Conservation (phyloP, 2,888 invertebrate species). For the Zaprionus bogoriensis region DNA sequence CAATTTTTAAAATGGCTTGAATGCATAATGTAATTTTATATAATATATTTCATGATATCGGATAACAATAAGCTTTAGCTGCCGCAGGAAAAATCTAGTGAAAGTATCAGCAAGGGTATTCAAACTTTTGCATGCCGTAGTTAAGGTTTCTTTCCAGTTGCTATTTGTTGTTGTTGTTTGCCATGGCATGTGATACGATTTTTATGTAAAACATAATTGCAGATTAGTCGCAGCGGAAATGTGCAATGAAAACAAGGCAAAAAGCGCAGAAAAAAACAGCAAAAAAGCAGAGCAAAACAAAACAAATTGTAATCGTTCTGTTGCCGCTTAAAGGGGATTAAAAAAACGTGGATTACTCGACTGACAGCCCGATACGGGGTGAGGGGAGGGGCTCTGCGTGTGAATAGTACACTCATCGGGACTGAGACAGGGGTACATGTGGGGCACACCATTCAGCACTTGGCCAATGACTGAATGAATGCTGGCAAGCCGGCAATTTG, state of each 20-base stretch:
- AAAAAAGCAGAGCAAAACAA: slow-evolving; percentile 21
- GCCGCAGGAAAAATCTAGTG: no score
- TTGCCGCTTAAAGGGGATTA: slow-evolving; percentile 70
- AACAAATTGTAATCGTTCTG: slow-evolving; percentile 60
- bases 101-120: no score
- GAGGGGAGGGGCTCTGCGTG: neutral
- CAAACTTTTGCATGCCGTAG: slow-evolving; percentile 25
- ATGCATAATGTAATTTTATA: no score
- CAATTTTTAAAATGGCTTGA: no score
- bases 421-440: no score
- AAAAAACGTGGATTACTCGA: slow-evolving; percentile 40
- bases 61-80: no score
- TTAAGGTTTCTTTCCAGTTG: slow-evolving; percentile 4
- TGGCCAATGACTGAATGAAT: slow-evolving; percentile 6
- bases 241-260: slow-evolving; percentile 17
- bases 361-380: slow-evolving; percentile 1
- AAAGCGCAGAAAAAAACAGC: neutral
- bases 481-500: neutral
- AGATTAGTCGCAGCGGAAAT: slow-evolving; percentile 70
- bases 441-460: no score
- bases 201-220: slow-evolving; percentile 76
- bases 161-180: slow-evolving; percentile 35
- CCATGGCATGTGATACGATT: slow-evolving; percentile 65
- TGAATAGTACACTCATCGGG: neutral
- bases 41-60: no score